Evolutionary conservation across 2,113 vertebrate genomes (phyloP).

Genomic region (Salminus brasiliensis): DNA sequence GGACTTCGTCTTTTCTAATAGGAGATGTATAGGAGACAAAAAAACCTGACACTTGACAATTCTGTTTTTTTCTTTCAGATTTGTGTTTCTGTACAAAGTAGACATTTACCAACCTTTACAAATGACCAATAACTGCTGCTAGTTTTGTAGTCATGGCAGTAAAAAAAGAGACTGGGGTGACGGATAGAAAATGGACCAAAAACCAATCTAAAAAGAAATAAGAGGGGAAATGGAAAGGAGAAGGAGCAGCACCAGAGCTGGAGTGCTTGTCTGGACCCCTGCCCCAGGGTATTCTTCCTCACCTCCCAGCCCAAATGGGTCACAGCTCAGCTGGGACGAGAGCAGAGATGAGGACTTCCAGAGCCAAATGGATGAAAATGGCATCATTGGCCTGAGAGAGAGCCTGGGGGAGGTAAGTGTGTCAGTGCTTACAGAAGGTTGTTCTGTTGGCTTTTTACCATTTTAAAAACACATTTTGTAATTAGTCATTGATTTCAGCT

Average conservation of each 20-base stretch:
- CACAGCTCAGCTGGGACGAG: slow-evolving; percentile 61
- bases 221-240: slow-evolving; percentile 41
- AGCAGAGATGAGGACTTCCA: slow-evolving; percentile 61
- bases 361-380: slow-evolving; percentile 74
- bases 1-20: too few relatives aligned
- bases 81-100: neutral
- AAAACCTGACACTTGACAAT: too few relatives aligned
- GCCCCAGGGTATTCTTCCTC: slow-evolving; percentile 53
- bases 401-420: slow-evolving; percentile 22
- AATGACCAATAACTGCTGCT: neutral
- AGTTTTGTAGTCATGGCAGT: slow-evolving; percentile 39
- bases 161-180: slow-evolving; percentile 17
- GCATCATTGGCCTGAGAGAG: slow-evolving; percentile 72
- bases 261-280: slow-evolving; percentile 52
- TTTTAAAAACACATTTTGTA: too few relatives aligned
- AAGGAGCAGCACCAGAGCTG: slow-evolving; percentile 22
- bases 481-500: too few relatives aligned
- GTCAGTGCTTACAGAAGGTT: too few relatives aligned
- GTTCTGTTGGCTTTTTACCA: too few relatives aligned
- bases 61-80: slow-evolving; percentile 7
- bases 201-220: slow-evolving; percentile 39
- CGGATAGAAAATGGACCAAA: neutral
- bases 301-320: slow-evolving; percentile 47
- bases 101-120: slow-evolving; percentile 13
- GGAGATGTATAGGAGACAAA: too few relatives aligned